Base-by-base conservation (phyloP, 2,888 invertebrate species). In the Zygaena filipendulae region DNA sequence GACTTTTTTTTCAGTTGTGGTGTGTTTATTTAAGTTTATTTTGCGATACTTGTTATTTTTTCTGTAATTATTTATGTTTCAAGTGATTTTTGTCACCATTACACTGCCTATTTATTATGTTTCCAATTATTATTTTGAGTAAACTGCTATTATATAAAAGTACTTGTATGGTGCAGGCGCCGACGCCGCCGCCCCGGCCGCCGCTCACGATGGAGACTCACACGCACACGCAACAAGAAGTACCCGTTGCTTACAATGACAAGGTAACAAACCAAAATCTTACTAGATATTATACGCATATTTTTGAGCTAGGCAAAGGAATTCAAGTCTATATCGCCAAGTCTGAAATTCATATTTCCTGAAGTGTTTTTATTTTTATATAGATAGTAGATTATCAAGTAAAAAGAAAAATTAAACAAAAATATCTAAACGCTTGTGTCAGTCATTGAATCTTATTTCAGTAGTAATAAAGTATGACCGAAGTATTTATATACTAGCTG, bases 171-270 rank as follows among this genome's bases (percentile, higher is more conserved):
- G 4, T 16, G 2, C 81, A 90, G 81, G 88, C 90, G 7, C 91
- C 91, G 1, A 75, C 87, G 4, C 91, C 90, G 8, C 90, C 90
- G 6, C 91, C 91, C 1, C 79, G 90, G 27, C 89, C 89, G 22
- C 84, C 84, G 19, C 66, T 77, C 0, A 53, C 63, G 1, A 48
- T 59, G 5, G 72, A 81, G 33, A 57, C 69, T 28, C 79, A 81
- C 13, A 50, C 75, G 29, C 60, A 69, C 34, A 66, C 80, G 26
- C 82, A 85, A 2, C 63, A 67, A 32, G 75, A 75, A 85, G 88
- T 94, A 53, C 94, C 95, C 1, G 86, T 92, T 10, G 94, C 96
- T 3, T 97, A 97, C 67, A 96, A 96, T 59, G 97, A 97, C 54
- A 93, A 92, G 83, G 85, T 84, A 41, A 41, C 21, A 18, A n/a